These are phyloP conservation scores for Drosophila pandora DNA, from an alignment of 1,140 invertebrate genomes.

Conservation along the genomic window DNA sequence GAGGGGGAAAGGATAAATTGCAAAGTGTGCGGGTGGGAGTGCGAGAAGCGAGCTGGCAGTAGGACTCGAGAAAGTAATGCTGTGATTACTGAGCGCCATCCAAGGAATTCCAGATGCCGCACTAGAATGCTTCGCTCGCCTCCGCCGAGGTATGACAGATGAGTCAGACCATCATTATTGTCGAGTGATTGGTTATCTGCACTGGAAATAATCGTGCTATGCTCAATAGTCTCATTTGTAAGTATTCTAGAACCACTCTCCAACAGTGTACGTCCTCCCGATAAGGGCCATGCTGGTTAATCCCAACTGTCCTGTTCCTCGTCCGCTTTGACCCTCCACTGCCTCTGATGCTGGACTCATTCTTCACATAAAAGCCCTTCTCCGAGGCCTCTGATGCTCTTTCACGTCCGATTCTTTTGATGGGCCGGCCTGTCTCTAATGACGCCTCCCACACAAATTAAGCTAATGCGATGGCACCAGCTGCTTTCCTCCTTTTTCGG, in stretches of 20 bases:
- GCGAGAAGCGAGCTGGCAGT: slow-evolving; percentile 10
- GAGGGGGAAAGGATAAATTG: slow-evolving; percentile 54
- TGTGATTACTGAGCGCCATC: slow-evolving; percentile 8
- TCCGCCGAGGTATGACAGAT: slow-evolving; percentile 15
- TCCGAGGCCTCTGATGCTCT: slow-evolving; percentile 42
- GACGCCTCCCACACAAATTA: slow-evolving; percentile 74
- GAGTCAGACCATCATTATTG: slow-evolving; percentile 10
- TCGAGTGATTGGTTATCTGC: slow-evolving; percentile 2
- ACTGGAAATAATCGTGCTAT: background rate
- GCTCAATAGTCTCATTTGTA: too few relatives aligned
- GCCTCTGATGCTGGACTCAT: slow-evolving; percentile 30
- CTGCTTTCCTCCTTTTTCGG: slow-evolving; percentile 27
- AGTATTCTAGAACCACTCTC: background rate
- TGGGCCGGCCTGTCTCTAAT: slow-evolving; percentile 56
- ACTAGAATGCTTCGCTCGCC: slow-evolving; percentile 14
- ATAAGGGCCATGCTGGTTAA: background rate
- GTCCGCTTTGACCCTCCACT: background rate
- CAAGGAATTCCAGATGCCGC: slow-evolving; percentile 21
- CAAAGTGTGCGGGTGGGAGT: slow-evolving; percentile 20
- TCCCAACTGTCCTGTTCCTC: background rate
- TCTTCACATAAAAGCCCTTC: slow-evolving; percentile 55
- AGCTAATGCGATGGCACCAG: slow-evolving; percentile 67
- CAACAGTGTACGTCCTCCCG: background rate
- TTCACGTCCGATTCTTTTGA: slow-evolving; percentile 62
- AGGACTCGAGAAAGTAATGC: slow-evolving; percentile 18